A percentile compares a stretch with the other conserved stretches of the same genome.
Conservation (phyloP, 2,113 vertebrate species). For the Petrocephalus zakoni region DNA sequence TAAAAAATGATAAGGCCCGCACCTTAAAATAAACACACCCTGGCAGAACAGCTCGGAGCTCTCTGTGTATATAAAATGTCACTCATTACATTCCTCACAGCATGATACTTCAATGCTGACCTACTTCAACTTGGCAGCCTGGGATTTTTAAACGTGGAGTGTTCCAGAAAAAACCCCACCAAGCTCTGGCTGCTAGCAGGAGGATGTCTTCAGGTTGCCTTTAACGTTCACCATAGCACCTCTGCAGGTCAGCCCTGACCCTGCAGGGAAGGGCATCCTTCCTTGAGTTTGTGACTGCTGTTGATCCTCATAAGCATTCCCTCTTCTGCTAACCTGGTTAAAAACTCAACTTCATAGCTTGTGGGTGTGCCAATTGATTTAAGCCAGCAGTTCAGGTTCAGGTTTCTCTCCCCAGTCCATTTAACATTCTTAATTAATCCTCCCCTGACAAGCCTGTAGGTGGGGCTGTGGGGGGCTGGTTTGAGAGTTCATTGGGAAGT, state of each 20-base stretch:
- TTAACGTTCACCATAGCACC: neutral
- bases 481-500: neutral
- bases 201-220: neutral
- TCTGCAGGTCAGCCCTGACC: neutral
- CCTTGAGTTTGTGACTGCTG: neutral
- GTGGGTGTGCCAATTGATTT: neutral
- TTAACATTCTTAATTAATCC: neutral
- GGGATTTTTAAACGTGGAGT: neutral
- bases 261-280: neutral
- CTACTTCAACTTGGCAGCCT: constrained; percentile 5
- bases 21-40: neutral
- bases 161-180: neutral
- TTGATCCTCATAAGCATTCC: neutral
- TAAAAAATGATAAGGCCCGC: neutral
- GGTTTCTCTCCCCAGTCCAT: neutral
- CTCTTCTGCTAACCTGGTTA: neutral
- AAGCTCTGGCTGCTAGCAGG: neutral
- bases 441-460: neutral
- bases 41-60: neutral
- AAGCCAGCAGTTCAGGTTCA: neutral
- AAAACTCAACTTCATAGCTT: neutral
- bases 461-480: neutral
- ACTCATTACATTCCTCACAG: neutral
- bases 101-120: neutral
- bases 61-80: neutral